Percentiles rank a stretch among this genome's conserved stretches.
Evolutionary conservation across 2,797 vertebrate species (phyloP).

Genomic region (Myripristis jacobus): DNA sequence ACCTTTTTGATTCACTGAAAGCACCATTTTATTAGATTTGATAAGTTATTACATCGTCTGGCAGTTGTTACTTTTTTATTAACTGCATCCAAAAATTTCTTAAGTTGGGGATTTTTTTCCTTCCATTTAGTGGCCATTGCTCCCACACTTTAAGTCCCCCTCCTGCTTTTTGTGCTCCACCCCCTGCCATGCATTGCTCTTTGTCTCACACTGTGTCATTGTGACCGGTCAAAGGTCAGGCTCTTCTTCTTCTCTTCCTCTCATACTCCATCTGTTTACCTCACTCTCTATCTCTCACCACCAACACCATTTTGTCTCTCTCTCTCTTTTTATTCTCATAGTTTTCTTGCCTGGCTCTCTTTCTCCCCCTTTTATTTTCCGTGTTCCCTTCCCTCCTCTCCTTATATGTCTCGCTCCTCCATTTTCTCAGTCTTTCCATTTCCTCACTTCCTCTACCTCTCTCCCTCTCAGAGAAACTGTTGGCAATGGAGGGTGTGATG

Average conservation of each 20-base stretch:
- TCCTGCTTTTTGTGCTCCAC: not conserved
- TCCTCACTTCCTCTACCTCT: not conserved
- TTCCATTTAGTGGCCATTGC: not conserved
- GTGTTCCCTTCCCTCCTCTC: not conserved
- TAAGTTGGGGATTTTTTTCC: no score
- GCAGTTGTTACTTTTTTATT: no score
- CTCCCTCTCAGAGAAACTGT: not conserved
- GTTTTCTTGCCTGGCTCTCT: not conserved
- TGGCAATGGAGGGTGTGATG: no score
- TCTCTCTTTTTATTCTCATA: no score
- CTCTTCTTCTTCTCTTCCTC: slow-evolving; percentile 25
- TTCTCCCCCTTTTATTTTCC: not conserved
- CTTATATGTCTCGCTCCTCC: not conserved
- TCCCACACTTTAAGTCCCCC: not conserved
- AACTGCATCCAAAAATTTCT: no score
- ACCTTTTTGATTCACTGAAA: not conserved
- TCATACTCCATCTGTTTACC: slow-evolving; percentile 42
- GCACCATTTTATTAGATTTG: no score
- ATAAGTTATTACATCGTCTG: no score
- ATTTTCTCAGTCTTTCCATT: not conserved
- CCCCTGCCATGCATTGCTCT: not conserved
- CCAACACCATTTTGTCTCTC: not conserved
- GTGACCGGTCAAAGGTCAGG: slow-evolving; percentile 39
- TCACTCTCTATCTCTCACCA: not conserved
- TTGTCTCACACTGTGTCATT: slow-evolving; percentile 5